Percentiles rank a stretch among this genome's conserved stretches.
These are phyloP conservation scores for Sebastes wilsoni DNA, from an alignment of 2,797 vertebrate species.

Conservation along the genomic window DNA sequence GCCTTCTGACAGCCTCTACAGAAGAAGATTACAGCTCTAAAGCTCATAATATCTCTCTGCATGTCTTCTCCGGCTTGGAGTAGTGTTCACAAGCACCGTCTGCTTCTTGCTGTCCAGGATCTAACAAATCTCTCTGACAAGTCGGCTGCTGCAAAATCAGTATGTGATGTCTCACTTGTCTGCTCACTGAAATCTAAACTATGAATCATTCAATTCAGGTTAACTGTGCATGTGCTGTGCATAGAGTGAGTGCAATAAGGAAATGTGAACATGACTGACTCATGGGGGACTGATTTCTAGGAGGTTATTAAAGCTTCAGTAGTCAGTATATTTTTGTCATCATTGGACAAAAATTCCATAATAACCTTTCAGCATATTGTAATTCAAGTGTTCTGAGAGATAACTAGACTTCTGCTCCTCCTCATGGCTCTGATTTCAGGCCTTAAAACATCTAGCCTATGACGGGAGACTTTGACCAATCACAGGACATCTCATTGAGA, in stretches of 20 bases:
- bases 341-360: too few relatives aligned
- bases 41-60: neutral
- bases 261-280: neutral
- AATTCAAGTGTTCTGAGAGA: too few relatives aligned
- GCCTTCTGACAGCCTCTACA: neutral
- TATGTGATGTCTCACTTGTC: neutral
- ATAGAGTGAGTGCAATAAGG: neutral
- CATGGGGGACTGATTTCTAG: neutral
- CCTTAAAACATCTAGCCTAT: too few relatives aligned
- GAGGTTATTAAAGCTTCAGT: neutral
- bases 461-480: too few relatives aligned
- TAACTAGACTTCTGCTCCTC: too few relatives aligned
- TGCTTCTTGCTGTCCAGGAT: neutral
- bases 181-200: neutral
- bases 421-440: too few relatives aligned
- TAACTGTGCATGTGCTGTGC: neutral
- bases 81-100: neutral
- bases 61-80: neutral
- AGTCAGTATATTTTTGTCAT: too few relatives aligned
- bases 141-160: neutral
- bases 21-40: neutral
- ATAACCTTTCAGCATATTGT: too few relatives aligned
- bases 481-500: too few relatives aligned
- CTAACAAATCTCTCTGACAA: neutral
- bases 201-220: neutral